phyloP scores from a whole-genome alignment of 2,888 invertebrate species.

The Cantharis flavilabris region DNA sequence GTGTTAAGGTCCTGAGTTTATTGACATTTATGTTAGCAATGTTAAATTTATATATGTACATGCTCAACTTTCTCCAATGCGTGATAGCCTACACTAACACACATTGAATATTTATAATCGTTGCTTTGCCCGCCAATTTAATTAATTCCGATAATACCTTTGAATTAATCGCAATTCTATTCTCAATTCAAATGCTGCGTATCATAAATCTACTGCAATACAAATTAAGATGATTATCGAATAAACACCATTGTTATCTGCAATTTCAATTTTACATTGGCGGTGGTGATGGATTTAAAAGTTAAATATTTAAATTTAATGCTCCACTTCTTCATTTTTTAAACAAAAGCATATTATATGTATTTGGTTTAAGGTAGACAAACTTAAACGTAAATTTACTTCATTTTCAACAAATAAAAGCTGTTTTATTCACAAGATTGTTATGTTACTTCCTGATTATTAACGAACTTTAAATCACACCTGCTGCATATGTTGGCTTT shows the following conservation, averaged over 20 bases:
- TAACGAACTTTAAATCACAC: background rate
- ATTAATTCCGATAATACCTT: background rate
- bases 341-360: background rate
- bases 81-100: background rate
- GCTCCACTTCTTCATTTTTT: background rate
- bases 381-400: background rate
- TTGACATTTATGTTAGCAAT: constrained; percentile 14
- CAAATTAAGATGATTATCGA: background rate
- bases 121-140: background rate
- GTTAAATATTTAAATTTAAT: background rate
- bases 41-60: constrained; percentile 4
- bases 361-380: background rate
- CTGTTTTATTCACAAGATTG: background rate
- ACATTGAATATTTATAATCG: background rate
- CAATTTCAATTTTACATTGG: background rate
- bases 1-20: constrained; percentile 23
- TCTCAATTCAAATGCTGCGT: background rate
- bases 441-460: background rate
- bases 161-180: background rate
- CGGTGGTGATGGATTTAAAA: background rate
- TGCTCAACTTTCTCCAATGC: constrained; percentile 14
- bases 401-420: background rate
- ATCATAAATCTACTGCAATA: background rate
- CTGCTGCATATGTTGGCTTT: background rate
- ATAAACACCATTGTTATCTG: background rate